A percentile compares a stretch with the other conserved stretches of the same genome.
phyloP scores from a whole-genome alignment of 2,888 invertebrate genomes.

The Heliconius ismenius region DNA sequence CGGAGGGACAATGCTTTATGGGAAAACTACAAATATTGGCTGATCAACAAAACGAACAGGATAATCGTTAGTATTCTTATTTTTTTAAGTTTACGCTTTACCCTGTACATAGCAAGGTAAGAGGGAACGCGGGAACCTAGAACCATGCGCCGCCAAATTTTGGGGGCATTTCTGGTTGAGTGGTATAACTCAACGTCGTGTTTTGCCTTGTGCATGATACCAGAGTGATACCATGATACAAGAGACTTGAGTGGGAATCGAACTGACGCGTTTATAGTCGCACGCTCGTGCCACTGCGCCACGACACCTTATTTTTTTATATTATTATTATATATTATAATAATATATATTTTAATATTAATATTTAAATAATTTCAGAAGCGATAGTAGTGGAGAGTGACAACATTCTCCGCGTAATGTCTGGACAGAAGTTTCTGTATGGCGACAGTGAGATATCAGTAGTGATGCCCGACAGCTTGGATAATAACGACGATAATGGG shows the following conservation, averaged over 20 bases:
- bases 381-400: slow-evolving; percentile 67
- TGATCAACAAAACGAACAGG: slow-evolving; percentile 39
- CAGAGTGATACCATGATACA: too few relatives aligned
- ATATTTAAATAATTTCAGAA: slow-evolving; percentile 51
- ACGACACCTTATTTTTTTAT: neutral
- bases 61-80: neutral
- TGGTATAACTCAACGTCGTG: too few relatives aligned
- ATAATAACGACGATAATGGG: slow-evolving; percentile 44
- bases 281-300: neutral
- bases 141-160: too few relatives aligned
- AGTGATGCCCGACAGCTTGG: slow-evolving; percentile 52
- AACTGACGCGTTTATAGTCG: neutral
- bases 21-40: slow-evolving; percentile 59
- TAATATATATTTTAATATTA: neutral
- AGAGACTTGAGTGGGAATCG: neutral
- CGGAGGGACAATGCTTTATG: slow-evolving; percentile 47
- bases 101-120: too few relatives aligned
- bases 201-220: too few relatives aligned
- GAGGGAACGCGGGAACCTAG: too few relatives aligned
- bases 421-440: slow-evolving; percentile 64
- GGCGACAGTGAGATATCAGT: slow-evolving; percentile 62
- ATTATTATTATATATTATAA: too few relatives aligned
- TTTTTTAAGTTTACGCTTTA: too few relatives aligned
- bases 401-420: slow-evolving; percentile 63
- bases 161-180: too few relatives aligned